Percentiles rank a stretch among this genome's conserved stretches.
Conservation (phyloP, 2,113 vertebrate genomes). For the Phyllopteryx taeniolatus region DNA sequence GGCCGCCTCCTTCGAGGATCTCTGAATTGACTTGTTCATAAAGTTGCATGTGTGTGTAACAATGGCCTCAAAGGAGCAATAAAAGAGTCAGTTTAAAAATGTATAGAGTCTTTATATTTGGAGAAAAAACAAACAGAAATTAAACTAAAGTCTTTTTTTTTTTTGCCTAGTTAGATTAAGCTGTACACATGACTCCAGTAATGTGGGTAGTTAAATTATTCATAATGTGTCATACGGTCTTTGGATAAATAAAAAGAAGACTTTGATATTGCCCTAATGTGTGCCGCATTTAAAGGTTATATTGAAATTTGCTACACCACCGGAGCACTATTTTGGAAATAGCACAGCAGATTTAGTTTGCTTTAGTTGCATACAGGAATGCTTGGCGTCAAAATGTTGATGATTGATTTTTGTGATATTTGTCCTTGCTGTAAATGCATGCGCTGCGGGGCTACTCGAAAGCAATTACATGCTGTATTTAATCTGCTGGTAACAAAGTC, state of each 20-base stretch:
- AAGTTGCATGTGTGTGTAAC: slow-evolving; percentile 6
- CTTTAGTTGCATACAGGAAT: too few species aligned
- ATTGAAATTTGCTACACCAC: slow-evolving; percentile 1
- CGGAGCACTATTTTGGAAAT: neutral
- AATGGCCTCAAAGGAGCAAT: neutral
- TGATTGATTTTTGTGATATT: neutral
- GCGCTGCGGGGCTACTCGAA: neutral
- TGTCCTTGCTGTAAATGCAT: neutral
- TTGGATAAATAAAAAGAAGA: neutral
- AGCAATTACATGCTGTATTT: neutral
- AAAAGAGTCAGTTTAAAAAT: neutral
- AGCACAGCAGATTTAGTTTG: too few species aligned
- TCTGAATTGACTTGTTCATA: slow-evolving; percentile 18
- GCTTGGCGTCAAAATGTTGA: neutral
- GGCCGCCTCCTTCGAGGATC: slow-evolving; percentile 4
- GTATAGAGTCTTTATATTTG: neutral
- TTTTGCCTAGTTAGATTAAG: neutral
- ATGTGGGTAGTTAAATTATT: neutral
- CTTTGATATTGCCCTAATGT: slow-evolving; percentile 1
- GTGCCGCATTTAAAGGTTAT: slow-evolving; percentile 20
- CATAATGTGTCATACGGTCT: neutral
- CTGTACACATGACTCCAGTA: neutral
- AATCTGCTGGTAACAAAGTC: too few species aligned
- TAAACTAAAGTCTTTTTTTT: neutral
- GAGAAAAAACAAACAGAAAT: neutral